phyloP scores from a whole-genome alignment of 2,888 invertebrate species.

The Melitaea athalia region DNA sequence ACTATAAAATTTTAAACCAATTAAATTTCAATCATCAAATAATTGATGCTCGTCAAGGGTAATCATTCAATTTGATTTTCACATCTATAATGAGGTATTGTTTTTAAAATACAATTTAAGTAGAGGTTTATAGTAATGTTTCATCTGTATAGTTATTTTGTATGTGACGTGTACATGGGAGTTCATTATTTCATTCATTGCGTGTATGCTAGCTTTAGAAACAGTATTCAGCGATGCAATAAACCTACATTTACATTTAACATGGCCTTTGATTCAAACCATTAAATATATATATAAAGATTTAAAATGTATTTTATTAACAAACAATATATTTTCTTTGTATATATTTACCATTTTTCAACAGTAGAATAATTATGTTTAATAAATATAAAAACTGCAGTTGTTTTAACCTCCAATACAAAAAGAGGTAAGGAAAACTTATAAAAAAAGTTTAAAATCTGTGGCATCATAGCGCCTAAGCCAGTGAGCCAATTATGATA shows the following conservation, averaged over 20 bases:
- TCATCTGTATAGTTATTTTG: constrained; percentile 60
- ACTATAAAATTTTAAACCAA: too few species aligned
- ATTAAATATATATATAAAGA: not conserved
- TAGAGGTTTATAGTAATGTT: constrained; percentile 44
- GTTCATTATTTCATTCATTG: constrained; percentile 52
- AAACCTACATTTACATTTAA: constrained; percentile 59
- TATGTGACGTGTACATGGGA: constrained; percentile 57
- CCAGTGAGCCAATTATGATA: too few species aligned
- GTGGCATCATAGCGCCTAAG: too few species aligned
- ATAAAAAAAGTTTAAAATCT: too few species aligned
- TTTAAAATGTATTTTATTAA: too few species aligned
- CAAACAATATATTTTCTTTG: too few species aligned
- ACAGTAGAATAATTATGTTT: not conserved
- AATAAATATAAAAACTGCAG: not conserved
- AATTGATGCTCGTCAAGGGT: too few species aligned
- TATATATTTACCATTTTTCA: too few species aligned
- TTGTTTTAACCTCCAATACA: not conserved
- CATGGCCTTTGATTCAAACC: constrained; percentile 29
- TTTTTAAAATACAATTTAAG: constrained; percentile 15
- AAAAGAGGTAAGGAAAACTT: too few species aligned
- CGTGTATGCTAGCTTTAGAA: constrained; percentile 74
- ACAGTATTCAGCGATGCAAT: constrained; percentile 80
- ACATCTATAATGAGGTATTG: constrained; percentile 21
- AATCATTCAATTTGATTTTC: not conserved
- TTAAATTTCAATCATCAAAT: not conserved